phyloP scores from a whole-genome alignment of 2,888 invertebrate species.

The Scaptomyza parva region DNA sequence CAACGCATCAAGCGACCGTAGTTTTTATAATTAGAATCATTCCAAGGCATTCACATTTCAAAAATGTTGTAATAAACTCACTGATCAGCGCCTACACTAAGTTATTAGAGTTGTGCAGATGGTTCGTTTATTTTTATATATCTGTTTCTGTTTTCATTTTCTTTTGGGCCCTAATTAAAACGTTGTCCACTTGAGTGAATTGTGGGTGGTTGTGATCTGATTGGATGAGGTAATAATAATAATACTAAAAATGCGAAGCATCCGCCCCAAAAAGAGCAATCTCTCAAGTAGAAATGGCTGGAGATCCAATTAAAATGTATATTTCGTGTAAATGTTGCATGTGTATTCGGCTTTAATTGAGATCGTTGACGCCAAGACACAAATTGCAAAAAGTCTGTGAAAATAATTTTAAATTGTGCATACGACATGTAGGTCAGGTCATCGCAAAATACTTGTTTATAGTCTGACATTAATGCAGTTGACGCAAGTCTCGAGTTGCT shows the following conservation, averaged over 20 bases:
- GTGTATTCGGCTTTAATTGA: conserved; percentile 35
- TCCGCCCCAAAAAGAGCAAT: conserved; percentile 20
- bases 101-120: conserved; percentile 59
- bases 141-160: too few relatives aligned
- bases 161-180: conserved; percentile 62
- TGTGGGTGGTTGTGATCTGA: conserved; percentile 1
- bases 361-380: conserved; percentile 22
- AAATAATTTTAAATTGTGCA: conserved; percentile 32
- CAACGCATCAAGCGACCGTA: conserved; percentile 24
- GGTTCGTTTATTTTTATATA: conserved; percentile 49
- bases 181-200: conserved; percentile 64
- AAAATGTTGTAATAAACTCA: conserved; percentile 52
- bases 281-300: conserved; percentile 33
- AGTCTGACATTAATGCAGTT: background rate
- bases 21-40: conserved; percentile 72
- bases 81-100: conserved; percentile 39
- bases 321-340: conserved; percentile 15
- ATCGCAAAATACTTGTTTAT: conserved; percentile 1
- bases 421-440: conserved; percentile 66
- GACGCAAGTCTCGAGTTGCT: conserved; percentile 1
- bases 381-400: background rate
- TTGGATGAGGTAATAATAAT: conserved; percentile 9
- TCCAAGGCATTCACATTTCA: conserved; percentile 33
- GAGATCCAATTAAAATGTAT: conserved; percentile 58
- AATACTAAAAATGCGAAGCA: conserved; percentile 16